Base-by-base conservation (phyloP, 1,140 invertebrate genomes). In the Doryteuthis pealeii region DNA sequence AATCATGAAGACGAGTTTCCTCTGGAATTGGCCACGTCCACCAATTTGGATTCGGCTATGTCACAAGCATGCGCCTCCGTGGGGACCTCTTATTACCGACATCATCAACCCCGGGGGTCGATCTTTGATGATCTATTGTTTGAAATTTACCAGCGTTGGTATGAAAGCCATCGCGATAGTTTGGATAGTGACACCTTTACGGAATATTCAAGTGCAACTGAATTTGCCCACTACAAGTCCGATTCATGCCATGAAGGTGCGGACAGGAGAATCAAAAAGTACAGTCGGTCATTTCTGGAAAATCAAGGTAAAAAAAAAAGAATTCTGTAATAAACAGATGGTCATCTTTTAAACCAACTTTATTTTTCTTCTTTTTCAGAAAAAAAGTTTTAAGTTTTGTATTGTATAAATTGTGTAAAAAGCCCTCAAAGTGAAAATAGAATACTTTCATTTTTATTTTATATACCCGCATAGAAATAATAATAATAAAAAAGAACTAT, bases 171-270 rank as follows among this genome's bases (percentile, higher is more conserved):
- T 58, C 76, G 82, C 72, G 87, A 88, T 70, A 88, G 86, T 76
- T 83, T 86, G 77, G 87, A 88, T 62, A 87, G 86, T 73, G 86
- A 87, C 74, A 87, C 87, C 1, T 85, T 87, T 76, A 88, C 87
- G 12, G 87, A 87, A 74, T 84, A 80, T 74, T 86, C 87, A 35
- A 87, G 85, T 62, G 85, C 85, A 2, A 86, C 86, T 22, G 87
- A 87, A 49, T 79, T 84, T 31, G 81, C 83, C 58, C 79, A 81
- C 54, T 79, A 81, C 71, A 79, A 40, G 80, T 80, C 33, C 78
- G 76, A 33, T 74, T 74, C 62, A 49, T 72, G 79, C 31, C 75
- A 80, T 18, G 79, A 83, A n/a, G 79, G 76, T 28, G 81, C 80
- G n/a, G 77, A 81, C n/a, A 77, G 80, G 1, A 80, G 82, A 43